phyloP scores from a whole-genome alignment of 30 jellyfish, hydroid and myxozoan species.

The Calvadosia cruxmelitensis region DNA sequence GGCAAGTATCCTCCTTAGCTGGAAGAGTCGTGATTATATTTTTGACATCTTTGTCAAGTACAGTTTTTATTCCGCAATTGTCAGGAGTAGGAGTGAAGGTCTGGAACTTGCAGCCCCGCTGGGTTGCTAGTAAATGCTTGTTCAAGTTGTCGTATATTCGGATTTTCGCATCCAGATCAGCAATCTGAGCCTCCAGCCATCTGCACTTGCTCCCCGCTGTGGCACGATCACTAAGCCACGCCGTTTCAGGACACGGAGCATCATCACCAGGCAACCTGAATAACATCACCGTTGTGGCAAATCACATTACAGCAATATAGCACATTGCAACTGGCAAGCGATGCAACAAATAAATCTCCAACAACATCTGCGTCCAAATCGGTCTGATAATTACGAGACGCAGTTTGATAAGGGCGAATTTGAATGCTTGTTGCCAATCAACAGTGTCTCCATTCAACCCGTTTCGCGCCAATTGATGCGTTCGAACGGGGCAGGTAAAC shows the following conservation, averaged over 20 bases:
- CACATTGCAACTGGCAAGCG: no score
- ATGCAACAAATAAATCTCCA: no score
- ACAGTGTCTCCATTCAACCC: no score
- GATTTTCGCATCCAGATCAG: conserved; percentile 58
- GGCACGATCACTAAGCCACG: conserved; percentile 49
- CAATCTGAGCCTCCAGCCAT: conserved; percentile 69
- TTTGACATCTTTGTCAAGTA: background rate
- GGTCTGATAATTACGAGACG: no score
- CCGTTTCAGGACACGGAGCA: conserved; percentile 1
- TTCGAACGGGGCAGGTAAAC: no score
- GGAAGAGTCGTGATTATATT: background rate
- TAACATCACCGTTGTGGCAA: no score
- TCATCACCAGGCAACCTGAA: no score
- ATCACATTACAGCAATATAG: no score
- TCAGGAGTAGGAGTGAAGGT: background rate
- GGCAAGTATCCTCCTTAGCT: background rate
- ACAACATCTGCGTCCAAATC: no score
- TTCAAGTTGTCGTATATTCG: conserved; percentile 48
- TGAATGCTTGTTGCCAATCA: no score
- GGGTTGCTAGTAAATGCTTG: conserved; percentile 16
- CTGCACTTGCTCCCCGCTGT: conserved; percentile 59
- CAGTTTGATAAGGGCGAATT: no score
- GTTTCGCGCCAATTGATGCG: no score
- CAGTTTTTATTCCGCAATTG: background rate
- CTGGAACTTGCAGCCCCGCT: background rate